Evolutionary conservation across 2,113 vertebrate species (phyloP).

Genomic region (Leucosticte australis): DNA sequence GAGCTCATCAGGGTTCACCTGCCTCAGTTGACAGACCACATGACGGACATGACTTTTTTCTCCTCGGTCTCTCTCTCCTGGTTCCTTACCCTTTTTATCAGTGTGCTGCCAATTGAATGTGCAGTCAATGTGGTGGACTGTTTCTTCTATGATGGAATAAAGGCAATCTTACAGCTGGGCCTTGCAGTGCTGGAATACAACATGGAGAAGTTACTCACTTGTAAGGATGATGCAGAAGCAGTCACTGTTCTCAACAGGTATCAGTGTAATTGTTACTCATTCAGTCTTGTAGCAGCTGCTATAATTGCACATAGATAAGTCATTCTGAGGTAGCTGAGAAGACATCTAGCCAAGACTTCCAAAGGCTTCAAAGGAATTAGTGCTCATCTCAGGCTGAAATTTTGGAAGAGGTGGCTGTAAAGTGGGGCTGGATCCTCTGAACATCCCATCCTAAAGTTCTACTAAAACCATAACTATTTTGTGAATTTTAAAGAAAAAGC

Average conservation of each 20-base stretch:
- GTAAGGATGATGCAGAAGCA: constrained; percentile 93
- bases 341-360: background rate
- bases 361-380: background rate
- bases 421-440: background rate
- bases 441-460: background rate
- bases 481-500: background rate
- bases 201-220: constrained; percentile 89
- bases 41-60: constrained; percentile 96
- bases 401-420: background rate
- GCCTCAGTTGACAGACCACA: constrained; percentile 93
- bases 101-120: constrained; percentile 93
- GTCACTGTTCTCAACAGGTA: constrained; percentile 96
- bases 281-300: background rate
- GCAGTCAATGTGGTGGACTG: constrained; percentile 97
- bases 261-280: background rate
- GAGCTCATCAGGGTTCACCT: constrained; percentile 92
- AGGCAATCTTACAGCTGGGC: constrained; percentile 92
- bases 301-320: background rate
- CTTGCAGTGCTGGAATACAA: constrained; percentile 93
- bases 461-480: background rate
- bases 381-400: background rate
- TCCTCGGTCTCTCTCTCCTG: constrained; percentile 96
- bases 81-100: constrained; percentile 99
- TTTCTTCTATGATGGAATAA: constrained; percentile 96
- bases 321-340: background rate